Percentiles rank a stretch among this genome's conserved stretches.
phyloP scores from a whole-genome alignment of 64 coral and sea anemone genomes.

The Pachyseris speciosa region DNA sequence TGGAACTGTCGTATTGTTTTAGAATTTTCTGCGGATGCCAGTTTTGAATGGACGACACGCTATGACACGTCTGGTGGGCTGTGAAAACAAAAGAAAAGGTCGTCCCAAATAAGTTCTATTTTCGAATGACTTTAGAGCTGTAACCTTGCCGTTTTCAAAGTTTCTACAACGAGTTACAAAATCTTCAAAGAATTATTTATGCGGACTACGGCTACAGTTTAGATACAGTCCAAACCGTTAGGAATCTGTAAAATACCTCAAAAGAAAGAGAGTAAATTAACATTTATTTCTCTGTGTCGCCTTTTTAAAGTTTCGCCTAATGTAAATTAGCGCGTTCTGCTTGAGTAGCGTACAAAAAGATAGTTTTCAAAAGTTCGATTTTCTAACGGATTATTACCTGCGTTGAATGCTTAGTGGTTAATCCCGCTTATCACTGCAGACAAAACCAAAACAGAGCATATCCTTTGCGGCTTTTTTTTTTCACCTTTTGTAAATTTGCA shows the following conservation, averaged over 20 bases:
- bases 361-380: background rate
- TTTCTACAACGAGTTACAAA: background rate
- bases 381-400: background rate
- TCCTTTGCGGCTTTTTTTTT: background rate
- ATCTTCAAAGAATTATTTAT: background rate
- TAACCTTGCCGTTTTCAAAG: background rate
- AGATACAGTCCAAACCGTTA: background rate
- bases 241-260: background rate
- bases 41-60: background rate
- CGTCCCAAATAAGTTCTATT: too few species aligned
- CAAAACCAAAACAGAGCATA: background rate
- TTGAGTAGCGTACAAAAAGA: background rate
- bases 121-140: background rate
- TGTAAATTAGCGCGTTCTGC: background rate
- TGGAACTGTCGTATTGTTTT: background rate
- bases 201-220: background rate
- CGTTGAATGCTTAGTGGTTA: too few species aligned
- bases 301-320: background rate
- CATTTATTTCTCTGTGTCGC: background rate
- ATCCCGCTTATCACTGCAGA: background rate
- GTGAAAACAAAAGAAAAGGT: background rate
- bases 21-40: background rate
- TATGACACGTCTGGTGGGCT: background rate
- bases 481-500: constrained; percentile 18
- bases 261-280: background rate